Conservation (phyloP, 2,797 vertebrate species). For the Urocyon cinereoargenteus region DNA sequence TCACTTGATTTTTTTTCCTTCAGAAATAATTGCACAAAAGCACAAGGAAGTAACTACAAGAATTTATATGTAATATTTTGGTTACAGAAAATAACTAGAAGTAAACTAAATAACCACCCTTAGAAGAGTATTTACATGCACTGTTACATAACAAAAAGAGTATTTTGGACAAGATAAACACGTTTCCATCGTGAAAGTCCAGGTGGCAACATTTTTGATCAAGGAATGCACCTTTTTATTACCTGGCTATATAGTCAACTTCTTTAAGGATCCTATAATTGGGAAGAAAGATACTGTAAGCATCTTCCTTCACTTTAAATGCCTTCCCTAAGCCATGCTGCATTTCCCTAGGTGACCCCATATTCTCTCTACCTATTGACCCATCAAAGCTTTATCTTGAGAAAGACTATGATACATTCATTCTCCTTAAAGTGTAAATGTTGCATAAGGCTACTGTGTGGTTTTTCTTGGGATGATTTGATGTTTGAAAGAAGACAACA, state of each 20-base stretch:
- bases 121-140: neutral
- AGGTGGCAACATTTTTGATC: neutral
- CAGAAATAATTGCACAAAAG: neutral
- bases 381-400: neutral
- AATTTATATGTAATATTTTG: neutral
- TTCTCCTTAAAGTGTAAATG: neutral
- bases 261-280: neutral
- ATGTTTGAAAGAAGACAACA: neutral
- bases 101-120: neutral
- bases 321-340: neutral
- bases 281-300: neutral
- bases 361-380: neutral
- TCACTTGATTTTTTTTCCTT: neutral
- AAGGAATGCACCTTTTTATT: neutral
- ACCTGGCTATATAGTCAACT: neutral
- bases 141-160: neutral
- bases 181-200: neutral
- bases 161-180: neutral
- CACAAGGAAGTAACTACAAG: neutral
- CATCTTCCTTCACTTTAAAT: neutral
- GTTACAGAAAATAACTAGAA: slow-evolving; percentile 11
- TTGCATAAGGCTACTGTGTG: neutral
- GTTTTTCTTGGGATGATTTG: neutral
- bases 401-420: neutral
- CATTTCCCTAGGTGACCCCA: neutral